Conservation (phyloP, 2,797 vertebrate species). For the Etheostoma perlongum region DNA sequence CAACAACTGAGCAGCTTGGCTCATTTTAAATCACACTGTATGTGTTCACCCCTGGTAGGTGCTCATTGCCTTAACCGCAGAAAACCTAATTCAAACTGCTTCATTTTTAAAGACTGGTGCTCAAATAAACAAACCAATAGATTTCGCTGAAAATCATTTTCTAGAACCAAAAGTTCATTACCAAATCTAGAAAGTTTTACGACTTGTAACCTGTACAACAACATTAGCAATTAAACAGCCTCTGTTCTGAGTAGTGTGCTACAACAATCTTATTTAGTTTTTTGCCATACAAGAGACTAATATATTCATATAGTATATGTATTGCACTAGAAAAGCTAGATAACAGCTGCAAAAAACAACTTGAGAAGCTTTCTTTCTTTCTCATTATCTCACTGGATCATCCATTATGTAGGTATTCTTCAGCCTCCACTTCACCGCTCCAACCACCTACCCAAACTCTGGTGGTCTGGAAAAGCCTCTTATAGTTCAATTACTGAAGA, state of each 20-base stretch:
- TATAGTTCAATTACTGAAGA: constrained; percentile 54
- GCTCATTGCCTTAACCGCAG: neutral
- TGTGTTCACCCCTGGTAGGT: neutral
- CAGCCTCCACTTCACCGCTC: constrained; percentile 30
- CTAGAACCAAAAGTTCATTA: neutral
- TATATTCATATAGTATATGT: neutral
- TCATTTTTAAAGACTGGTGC: neutral
- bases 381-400: constrained; percentile 5
- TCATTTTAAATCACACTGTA: neutral
- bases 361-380: neutral
- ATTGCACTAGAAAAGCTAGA: neutral
- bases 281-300: neutral
- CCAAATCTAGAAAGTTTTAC: neutral
- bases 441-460: constrained; percentile 37
- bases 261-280: neutral
- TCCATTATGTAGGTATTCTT: constrained; percentile 23
- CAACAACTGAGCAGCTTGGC: neutral
- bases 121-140: neutral
- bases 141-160: neutral
- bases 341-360: neutral
- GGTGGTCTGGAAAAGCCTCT: constrained; percentile 63
- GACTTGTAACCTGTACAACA: no score
- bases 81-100: neutral
- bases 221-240: neutral
- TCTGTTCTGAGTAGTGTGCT: neutral